A percentile compares a stretch with the other conserved stretches of the same genome.
phyloP scores from a whole-genome alignment of 2,888 invertebrate genomes.

The Ypsolopha sequella region DNA sequence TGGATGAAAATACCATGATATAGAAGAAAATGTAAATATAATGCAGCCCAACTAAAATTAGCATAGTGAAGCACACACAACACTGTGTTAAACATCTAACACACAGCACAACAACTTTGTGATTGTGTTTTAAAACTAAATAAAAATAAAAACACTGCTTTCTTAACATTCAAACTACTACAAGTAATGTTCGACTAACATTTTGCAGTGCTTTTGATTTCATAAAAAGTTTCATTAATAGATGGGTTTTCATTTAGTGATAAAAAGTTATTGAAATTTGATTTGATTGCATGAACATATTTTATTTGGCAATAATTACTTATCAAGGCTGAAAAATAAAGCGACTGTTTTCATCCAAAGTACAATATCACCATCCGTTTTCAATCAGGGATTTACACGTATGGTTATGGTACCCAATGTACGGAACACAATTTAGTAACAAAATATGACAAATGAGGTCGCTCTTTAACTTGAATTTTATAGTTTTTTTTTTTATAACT shows the following conservation, averaged over 20 bases:
- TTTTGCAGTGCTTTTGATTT: background rate
- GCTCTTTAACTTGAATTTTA: no score
- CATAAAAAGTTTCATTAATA: no score
- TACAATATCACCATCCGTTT: no score
- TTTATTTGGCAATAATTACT: background rate
- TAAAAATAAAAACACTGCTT: background rate
- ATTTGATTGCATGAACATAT: background rate
- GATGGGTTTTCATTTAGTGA: background rate
- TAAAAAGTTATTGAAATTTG: background rate
- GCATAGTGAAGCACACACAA: slow-evolving; percentile 44
- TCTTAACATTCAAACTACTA: background rate
- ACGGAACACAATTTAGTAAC: no score
- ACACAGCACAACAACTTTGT: background rate
- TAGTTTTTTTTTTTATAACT: no score
- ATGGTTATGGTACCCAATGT: no score
- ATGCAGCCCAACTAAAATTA: slow-evolving; percentile 22
- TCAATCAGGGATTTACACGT: no score
- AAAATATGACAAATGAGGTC: no score
- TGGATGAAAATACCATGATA: slow-evolving; percentile 14
- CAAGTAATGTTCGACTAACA: background rate
- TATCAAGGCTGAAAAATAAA: no score
- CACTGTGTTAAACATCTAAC: slow-evolving; percentile 26
- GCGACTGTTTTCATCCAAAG: no score
- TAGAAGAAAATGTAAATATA: slow-evolving; percentile 23
- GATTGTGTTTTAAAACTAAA: background rate